These are phyloP conservation scores for Macrosoma leucophasiata DNA, from an alignment of 2,888 invertebrate genomes.

Conservation along the genomic window DNA sequence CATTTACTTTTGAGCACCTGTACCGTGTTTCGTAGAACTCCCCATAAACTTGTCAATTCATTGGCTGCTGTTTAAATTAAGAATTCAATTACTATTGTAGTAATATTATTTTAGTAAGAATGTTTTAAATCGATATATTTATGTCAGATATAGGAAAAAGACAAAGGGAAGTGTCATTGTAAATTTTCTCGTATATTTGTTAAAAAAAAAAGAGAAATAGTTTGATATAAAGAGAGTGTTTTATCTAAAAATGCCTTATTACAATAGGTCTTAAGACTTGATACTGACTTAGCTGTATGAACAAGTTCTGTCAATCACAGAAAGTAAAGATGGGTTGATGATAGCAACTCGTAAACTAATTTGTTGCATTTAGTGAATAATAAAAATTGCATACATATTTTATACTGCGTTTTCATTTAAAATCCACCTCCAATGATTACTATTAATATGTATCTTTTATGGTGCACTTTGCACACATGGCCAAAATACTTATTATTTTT, in stretches of 20 bases:
- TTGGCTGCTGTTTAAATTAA: constrained; percentile 53
- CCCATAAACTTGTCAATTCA: constrained; percentile 52
- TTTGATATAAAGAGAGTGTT: constrained; percentile 72
- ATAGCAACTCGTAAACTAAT: constrained; percentile 66
- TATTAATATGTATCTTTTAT: no score
- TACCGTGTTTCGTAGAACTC: no score
- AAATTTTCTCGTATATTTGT: constrained; percentile 48
- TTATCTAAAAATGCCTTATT: constrained; percentile 74
- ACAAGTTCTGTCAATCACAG: constrained; percentile 54
- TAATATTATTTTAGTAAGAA: constrained; percentile 51
- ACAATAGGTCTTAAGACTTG: constrained; percentile 70
- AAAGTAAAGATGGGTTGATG: constrained; percentile 42
- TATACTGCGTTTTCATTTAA: constrained; percentile 39
- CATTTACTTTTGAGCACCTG: no score
- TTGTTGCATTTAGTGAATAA: constrained; percentile 75
- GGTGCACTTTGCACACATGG: no score
- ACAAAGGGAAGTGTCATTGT: constrained; percentile 50
- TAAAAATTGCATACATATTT: constrained; percentile 75
- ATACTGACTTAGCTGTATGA: constrained; percentile 69
- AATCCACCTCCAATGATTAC: constrained; percentile 82
- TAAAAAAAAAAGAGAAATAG: constrained; percentile 69
- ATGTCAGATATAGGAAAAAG: constrained; percentile 43
- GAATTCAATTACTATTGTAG: constrained; percentile 59
- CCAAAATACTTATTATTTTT: no score
- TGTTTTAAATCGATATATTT: constrained; percentile 62